Base-by-base conservation (phyloP, 2,797 vertebrate genomes). In the Gallinago stenura region DNA sequence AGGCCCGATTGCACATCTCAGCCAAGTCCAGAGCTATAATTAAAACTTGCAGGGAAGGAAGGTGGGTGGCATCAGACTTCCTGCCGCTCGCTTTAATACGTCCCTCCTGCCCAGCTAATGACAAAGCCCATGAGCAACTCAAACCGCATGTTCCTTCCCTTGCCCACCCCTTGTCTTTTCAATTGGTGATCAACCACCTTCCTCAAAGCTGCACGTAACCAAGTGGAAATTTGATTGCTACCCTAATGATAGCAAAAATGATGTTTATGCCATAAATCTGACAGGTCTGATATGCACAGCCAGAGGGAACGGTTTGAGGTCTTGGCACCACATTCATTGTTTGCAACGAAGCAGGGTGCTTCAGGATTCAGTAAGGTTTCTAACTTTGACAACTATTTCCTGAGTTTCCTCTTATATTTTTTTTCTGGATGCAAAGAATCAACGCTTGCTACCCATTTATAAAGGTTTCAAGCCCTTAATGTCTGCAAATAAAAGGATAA, bases 1-100 rank as follows among this genome's bases (percentile, higher is more conserved):
- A 80, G 54, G 61, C 91, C 83, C 72, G 26, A 7, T 68, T 93
- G 62, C 72, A 95, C 0, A 3, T 58, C 83, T 25, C 56, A 89
- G 93, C 85, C 91, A 60, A 93, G 90, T 60, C 89, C 90, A 31
- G 72, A 87, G 70, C 89, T 91, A 81, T 89, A 97, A 97, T 97
- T 97, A 97, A 96, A 96, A 72, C 87, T 62, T 33, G 73, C 89
- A 91, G 54, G 54, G 75, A 91, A 97, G 75, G 71, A 65, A 91
- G 41, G 95, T 83, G 84, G 95, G 96, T 91, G 90, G 88, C 94
- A 96, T 84, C 90, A 95, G 93, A 26, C 80, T 89, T 92, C 91
- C 91, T 39, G n/a, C 87, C 9, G 80, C 65, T 96, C 71, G 90
- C 82, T 94, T 80, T 90, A 85, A 93, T 93, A 77, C 4, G 50